phyloP scores from a whole-genome alignment of 2,113 vertebrate genomes.

The Lophius piscatorius region DNA sequence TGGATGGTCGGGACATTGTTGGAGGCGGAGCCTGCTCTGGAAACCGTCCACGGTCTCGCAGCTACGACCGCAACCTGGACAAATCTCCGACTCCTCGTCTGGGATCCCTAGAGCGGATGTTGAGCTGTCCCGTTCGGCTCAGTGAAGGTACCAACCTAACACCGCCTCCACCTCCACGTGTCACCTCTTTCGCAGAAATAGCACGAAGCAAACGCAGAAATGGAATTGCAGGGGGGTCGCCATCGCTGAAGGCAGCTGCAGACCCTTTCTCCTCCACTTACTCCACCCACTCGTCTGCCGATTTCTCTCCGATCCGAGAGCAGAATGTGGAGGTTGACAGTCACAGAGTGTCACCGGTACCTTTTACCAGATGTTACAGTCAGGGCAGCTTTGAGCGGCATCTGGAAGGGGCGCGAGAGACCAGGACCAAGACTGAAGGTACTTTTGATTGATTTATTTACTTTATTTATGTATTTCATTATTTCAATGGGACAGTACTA shows the following conservation, averaged over 20 bases:
- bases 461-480: background rate
- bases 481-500: background rate
- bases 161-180: constrained; percentile 79
- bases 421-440: constrained; percentile 74
- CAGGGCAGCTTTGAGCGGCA: constrained; percentile 71
- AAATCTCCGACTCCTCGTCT: constrained; percentile 83
- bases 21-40: constrained; percentile 62
- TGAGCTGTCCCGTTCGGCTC: constrained; percentile 93
- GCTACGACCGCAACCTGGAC: constrained; percentile 94
- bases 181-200: constrained; percentile 95
- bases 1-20: constrained; percentile 1
- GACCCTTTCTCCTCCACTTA: constrained; percentile 75
- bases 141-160: constrained; percentile 81
- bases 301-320: constrained; percentile 88
- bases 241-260: constrained; percentile 74
- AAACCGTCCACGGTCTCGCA: constrained; percentile 86
- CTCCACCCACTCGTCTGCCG: constrained; percentile 78
- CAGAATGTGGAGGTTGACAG: constrained; percentile 53
- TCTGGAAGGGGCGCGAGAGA: constrained; percentile 56
- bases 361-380: constrained; percentile 81
- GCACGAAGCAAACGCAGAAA: constrained; percentile 88
- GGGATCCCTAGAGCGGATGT: constrained; percentile 92
- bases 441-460: background rate
- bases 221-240: constrained; percentile 64
- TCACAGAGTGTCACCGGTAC: constrained; percentile 73